A percentile compares a stretch with the other conserved stretches of the same genome.
Conservation (phyloP, 2,113 vertebrate species). For the Phyllostomus discolor region DNA sequence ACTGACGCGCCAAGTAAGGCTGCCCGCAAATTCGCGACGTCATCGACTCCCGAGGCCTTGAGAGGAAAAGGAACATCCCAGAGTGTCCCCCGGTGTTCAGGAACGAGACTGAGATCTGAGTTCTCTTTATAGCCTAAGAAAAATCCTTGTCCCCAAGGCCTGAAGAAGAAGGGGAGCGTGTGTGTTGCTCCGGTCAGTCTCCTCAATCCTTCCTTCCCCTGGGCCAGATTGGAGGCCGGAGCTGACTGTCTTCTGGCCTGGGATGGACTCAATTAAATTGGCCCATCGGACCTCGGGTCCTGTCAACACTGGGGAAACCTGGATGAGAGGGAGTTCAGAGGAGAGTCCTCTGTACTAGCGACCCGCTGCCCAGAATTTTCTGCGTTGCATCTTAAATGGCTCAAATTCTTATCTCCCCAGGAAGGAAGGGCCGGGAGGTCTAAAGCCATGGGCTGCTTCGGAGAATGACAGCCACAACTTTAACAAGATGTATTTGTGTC, state of each 20-base stretch:
- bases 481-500: constrained; percentile 54
- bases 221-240: background rate
- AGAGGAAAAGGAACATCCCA: background rate
- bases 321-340: background rate
- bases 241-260: background rate
- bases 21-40: background rate
- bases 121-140: background rate
- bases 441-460: background rate
- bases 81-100: background rate
- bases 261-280: background rate
- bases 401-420: constrained; percentile 34
- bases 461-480: constrained; percentile 4
- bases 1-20: background rate
- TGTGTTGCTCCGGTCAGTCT: background rate
- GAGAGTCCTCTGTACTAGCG: background rate
- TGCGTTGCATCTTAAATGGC: background rate
- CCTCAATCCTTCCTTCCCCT: background rate
- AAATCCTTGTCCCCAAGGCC: background rate
- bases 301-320: background rate
- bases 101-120: background rate
- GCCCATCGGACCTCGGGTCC: background rate
- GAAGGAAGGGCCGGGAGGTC: background rate
- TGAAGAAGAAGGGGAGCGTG: background rate
- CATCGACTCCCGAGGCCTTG: background rate
- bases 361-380: background rate